These are phyloP conservation scores for Leptinotarsa peninsularis DNA, from an alignment of 2,888 invertebrate species.

Conservation along the genomic window DNA sequence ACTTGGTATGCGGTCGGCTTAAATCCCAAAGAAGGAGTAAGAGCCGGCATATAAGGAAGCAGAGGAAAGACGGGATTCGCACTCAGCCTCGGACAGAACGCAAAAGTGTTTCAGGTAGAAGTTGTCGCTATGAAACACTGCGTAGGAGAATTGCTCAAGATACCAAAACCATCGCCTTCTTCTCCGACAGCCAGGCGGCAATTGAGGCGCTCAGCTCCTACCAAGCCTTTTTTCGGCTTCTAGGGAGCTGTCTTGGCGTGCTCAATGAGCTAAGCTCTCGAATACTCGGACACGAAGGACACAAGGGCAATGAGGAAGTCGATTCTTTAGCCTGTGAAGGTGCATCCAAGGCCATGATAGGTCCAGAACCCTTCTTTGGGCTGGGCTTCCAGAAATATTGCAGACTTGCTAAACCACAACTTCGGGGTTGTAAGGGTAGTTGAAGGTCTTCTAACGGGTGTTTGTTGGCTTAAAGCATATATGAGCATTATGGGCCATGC, in stretches of 20 bases:
- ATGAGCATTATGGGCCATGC: not conserved
- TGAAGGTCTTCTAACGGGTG: too few species aligned
- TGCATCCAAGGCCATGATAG: not conserved
- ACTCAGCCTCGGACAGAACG: slow-evolving; percentile 5
- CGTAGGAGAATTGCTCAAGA: not conserved
- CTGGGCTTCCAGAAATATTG: too few species aligned
- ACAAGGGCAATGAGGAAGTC: not conserved
- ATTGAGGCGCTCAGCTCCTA: not conserved
- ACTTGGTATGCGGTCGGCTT: not conserved
- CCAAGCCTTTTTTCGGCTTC: not conserved
- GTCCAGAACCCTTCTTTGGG: not conserved
- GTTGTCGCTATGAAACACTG: not conserved
- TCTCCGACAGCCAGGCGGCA: not conserved
- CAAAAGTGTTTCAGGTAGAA: not conserved
- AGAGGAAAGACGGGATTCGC: not conserved
- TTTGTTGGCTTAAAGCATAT: not conserved
- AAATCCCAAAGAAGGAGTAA: not conserved
- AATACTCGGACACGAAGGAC: not conserved
- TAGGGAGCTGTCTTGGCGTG: not conserved
- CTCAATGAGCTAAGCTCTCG: not conserved
- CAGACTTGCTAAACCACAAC: not conserved
- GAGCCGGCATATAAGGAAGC: not conserved
- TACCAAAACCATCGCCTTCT: not conserved
- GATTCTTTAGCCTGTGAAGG: not conserved
- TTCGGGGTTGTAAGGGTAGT: too few species aligned